These are phyloP conservation scores for Busseola fusca DNA, from an alignment of 2,888 invertebrate genomes.

Conservation along the genomic window DNA sequence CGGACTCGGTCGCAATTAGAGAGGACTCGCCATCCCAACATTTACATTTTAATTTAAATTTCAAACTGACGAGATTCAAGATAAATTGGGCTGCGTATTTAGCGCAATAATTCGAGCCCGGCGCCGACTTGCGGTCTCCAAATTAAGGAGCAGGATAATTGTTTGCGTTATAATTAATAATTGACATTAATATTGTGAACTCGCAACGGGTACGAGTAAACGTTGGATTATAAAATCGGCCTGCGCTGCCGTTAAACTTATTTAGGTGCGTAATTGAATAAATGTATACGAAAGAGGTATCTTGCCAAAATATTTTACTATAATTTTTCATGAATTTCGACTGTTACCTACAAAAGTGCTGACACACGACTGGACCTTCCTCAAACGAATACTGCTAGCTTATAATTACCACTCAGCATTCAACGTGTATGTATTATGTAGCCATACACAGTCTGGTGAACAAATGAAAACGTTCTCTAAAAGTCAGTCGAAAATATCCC, in stretches of 20 bases:
- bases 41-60: conserved; percentile 89
- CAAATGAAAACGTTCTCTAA: conserved; percentile 47
- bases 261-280: conserved; percentile 59
- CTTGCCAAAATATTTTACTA: conserved; percentile 27
- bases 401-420: conserved; percentile 44
- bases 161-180: conserved; percentile 85
- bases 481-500: conserved; percentile 15
- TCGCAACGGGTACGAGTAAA: conserved; percentile 59
- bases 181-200: conserved; percentile 79
- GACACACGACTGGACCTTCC: conserved; percentile 14
- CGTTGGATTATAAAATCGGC: conserved; percentile 57
- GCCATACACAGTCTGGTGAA: conserved; percentile 48
- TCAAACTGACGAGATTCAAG: conserved; percentile 86
- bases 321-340: conserved; percentile 35
- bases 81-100: conserved; percentile 86
- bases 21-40: conserved; percentile 80
- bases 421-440: conserved; percentile 34
- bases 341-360: neutral
- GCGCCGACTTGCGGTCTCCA: conserved; percentile 76
- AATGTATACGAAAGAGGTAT: conserved; percentile 30
- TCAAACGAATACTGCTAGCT: conserved; percentile 18
- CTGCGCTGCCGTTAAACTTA: conserved; percentile 56
- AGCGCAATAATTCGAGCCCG: conserved; percentile 84
- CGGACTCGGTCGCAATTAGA: conserved; percentile 83
- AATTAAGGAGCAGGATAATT: conserved; percentile 83